Base-by-base conservation (phyloP, 2,888 invertebrate species). In the Barypeithes pellucidus region DNA sequence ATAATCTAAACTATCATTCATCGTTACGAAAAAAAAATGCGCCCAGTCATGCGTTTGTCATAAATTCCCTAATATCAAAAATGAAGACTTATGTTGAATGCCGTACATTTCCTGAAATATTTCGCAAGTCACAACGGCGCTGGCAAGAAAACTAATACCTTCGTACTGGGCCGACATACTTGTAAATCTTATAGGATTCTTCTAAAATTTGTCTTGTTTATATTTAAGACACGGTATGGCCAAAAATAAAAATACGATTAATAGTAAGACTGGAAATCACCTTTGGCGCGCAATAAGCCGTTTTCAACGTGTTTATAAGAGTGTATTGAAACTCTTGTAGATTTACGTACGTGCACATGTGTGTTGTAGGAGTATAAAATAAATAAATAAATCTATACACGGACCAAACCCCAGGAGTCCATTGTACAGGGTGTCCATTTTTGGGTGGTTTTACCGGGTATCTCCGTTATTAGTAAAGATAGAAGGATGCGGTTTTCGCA, bases 41-140 rank as follows among this genome's bases (percentile, higher is more conserved):
- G 45, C 63, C 11, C 14, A 57, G 70, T 63, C 70, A 70, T 70
- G 70, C 14, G 45, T 33, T 47, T 9, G n/a, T 63, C 63, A 63
- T 70, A 70, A 70, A 63, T 70, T 54, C 12, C 52, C 45, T 62
- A 54, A 63, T 70, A 62, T 63, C 45, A 62, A 41, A 45, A 70
- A 70, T 63, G 63, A 70, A 70, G 70, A 70, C 69, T 50, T 69
- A 69, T 69, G 52, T 54, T 41, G 54, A 33, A 41, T 57, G 63
- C 33, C 63, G 50, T 63, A 63, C 59, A 29, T 60, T 57, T 60
- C 14, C 16, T 18, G 66, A 36, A n/a, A 66, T 66, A 57, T 66
- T 66, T 29, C 36, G 66, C 66, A 54, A 66, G 66, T 66, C 66
- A 66, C 57, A n/a, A 66, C 14, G 11, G 65, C 65, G 65, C 65